Percentiles rank a stretch among this genome's conserved stretches.
phyloP scores from a whole-genome alignment of 2,797 vertebrate species.

The Siniperca scherzeri region DNA sequence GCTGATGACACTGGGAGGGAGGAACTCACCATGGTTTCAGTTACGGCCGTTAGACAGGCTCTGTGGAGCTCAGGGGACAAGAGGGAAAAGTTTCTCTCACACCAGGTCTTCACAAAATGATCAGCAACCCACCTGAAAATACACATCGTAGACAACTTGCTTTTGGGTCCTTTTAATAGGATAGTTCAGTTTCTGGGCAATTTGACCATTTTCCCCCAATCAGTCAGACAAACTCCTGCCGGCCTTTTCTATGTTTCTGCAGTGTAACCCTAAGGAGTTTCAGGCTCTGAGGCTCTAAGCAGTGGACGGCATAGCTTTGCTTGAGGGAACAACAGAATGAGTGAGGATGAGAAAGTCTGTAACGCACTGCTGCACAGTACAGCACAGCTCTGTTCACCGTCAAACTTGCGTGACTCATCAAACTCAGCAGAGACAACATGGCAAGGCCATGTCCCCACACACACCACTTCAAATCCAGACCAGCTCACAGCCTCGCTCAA shows the following conservation, averaged over 20 bases:
- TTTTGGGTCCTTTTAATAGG: background rate
- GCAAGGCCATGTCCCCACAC: slow-evolving; percentile 7
- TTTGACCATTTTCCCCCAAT: background rate
- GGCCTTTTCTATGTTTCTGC: background rate
- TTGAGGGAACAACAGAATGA: slow-evolving; percentile 15
- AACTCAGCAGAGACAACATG: slow-evolving; percentile 38
- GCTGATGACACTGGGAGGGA: slow-evolving; percentile 22
- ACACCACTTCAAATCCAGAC: slow-evolving; percentile 37
- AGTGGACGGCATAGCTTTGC: slow-evolving; percentile 2
- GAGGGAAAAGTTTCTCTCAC: slow-evolving; percentile 93
- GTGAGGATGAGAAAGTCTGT: slow-evolving; percentile 32
- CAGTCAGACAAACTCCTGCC: background rate
- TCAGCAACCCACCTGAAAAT: slow-evolving; percentile 91
- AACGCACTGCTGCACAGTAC: slow-evolving; percentile 41
- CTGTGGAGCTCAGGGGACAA: slow-evolving; percentile 91
- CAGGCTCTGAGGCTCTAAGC: background rate
- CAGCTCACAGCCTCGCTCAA: slow-evolving; percentile 29
- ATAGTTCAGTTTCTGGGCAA: background rate
- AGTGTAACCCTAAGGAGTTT: background rate
- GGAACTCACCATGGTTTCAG: slow-evolving; percentile 90
- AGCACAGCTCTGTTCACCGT: slow-evolving; percentile 7
- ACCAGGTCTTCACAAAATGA: slow-evolving; percentile 94
- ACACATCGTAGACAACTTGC: background rate
- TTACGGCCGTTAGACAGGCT: slow-evolving; percentile 88
- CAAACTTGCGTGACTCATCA: slow-evolving; percentile 54